Percentiles rank a stretch among this genome's conserved stretches.
Conservation (phyloP, 2,888 invertebrate species). For the Antheraea assamensis region DNA sequence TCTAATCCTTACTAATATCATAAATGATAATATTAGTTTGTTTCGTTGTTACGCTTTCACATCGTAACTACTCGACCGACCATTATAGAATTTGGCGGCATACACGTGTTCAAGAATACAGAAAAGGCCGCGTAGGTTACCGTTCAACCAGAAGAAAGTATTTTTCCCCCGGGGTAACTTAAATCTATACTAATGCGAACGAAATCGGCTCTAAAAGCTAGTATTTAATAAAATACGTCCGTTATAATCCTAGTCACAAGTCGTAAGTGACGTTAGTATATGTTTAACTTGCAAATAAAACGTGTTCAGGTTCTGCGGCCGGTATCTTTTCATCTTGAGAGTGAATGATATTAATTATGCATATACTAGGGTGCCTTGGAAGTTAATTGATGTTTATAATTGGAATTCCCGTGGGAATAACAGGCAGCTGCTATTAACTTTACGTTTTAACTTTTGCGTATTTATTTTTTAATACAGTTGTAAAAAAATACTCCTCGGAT, state of each 20-base stretch:
- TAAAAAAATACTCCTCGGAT: not conserved
- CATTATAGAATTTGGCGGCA: no score
- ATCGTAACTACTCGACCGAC: no score
- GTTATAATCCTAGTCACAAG: not conserved
- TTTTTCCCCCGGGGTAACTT: no score
- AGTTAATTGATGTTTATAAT: constrained; percentile 11
- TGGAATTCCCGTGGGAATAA: constrained; percentile 13
- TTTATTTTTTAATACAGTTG: constrained; percentile 1
- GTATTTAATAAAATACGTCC: not conserved
- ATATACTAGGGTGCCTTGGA: constrained; percentile 1
- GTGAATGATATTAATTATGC: not conserved
- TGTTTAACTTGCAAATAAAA: not conserved
- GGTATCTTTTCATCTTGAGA: not conserved
- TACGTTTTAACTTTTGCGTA: not conserved
- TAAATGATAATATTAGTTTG: no score
- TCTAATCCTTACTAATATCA: no score
- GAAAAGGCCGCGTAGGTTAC: no score
- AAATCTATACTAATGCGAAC: no score
- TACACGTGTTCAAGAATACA: no score
- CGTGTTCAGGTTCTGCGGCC: not conserved
- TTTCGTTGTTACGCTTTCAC: no score
- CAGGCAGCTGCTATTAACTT: not conserved
- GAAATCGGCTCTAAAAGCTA: not conserved
- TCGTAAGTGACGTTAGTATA: not conserved
- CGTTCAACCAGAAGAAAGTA: no score